Evolutionary conservation across 1,140 invertebrate species (phyloP).

Genomic region (Asbolus verrucosus): DNA sequence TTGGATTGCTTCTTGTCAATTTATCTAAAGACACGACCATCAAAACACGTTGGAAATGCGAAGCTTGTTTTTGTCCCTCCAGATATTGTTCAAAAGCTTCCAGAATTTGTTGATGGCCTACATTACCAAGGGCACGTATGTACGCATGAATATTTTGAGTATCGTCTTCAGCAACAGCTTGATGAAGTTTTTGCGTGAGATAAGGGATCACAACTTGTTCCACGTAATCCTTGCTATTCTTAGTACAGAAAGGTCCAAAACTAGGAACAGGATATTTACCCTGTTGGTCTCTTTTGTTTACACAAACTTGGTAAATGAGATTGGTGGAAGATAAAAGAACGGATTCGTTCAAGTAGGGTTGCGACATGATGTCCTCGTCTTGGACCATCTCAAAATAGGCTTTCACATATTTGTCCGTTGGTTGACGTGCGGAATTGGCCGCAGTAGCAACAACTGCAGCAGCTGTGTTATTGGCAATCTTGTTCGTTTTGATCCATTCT

Average conservation of each 20-base stretch:
- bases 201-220: slow-evolving; percentile 71
- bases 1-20: slow-evolving; percentile 67
- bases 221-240: slow-evolving; percentile 67
- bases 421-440: slow-evolving; percentile 68
- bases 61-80: slow-evolving; percentile 69
- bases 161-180: slow-evolving; percentile 68
- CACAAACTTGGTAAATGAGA: slow-evolving; percentile 70
- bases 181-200: slow-evolving; percentile 67
- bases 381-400: slow-evolving; percentile 70
- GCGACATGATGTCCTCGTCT: slow-evolving; percentile 65
- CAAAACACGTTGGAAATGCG: slow-evolving; percentile 71
- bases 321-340: slow-evolving; percentile 70
- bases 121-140: slow-evolving; percentile 73
- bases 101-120: slow-evolving; percentile 72
- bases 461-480: slow-evolving; percentile 69
- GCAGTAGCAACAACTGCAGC: slow-evolving; percentile 68
- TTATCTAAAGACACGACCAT: slow-evolving; percentile 71
- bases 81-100: slow-evolving; percentile 74
- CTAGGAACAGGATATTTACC: slow-evolving; percentile 72
- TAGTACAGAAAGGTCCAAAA: slow-evolving; percentile 69
- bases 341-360: slow-evolving; percentile 67
- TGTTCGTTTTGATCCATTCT: slow-evolving; percentile 70
- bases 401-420: slow-evolving; percentile 73
- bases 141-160: slow-evolving; percentile 70
- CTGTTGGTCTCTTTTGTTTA: slow-evolving; percentile 69